Percentiles rank a stretch among this genome's conserved stretches.
phyloP scores from a whole-genome alignment of 2,888 invertebrate genomes.

The Tetranychus piercei region DNA sequence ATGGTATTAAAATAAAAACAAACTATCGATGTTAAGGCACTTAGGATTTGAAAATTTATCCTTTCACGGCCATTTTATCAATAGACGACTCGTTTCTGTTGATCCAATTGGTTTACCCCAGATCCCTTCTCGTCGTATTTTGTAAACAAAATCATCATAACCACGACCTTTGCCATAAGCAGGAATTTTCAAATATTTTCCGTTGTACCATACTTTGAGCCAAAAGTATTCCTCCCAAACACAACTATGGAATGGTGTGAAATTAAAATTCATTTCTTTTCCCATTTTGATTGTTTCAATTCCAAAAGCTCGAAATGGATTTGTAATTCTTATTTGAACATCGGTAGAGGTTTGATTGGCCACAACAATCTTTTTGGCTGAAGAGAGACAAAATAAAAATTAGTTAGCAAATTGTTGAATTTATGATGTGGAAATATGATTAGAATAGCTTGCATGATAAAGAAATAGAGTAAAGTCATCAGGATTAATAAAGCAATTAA shows the following conservation, averaged over 20 bases:
- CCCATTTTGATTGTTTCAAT: neutral
- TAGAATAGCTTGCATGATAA: too few species aligned
- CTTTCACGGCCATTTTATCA: neutral
- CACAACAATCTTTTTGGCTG: neutral
- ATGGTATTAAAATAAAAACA: neutral
- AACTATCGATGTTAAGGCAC: neutral
- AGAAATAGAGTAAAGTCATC: too few species aligned
- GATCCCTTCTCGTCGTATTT: neutral
- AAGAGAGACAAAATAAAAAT: neutral
- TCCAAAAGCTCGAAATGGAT: constrained; percentile 3
- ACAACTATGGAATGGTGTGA: neutral
- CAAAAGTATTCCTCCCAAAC: constrained; percentile 8
- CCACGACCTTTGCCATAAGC: neutral
- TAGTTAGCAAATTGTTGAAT: neutral
- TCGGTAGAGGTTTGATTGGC: constrained; percentile 1
- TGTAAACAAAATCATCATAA: neutral
- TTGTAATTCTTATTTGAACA: neutral
- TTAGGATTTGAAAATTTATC: neutral
- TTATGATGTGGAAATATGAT: too few species aligned
- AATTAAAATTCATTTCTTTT: neutral
- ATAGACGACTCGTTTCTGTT: neutral
- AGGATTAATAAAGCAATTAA: too few species aligned
- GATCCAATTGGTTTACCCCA: constrained; percentile 5
- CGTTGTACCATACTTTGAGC: constrained; percentile 7
- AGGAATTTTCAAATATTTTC: neutral